Evolutionary conservation across 2,888 invertebrate genomes (phyloP).

Genomic region (Pegoplata infirma): DNA sequence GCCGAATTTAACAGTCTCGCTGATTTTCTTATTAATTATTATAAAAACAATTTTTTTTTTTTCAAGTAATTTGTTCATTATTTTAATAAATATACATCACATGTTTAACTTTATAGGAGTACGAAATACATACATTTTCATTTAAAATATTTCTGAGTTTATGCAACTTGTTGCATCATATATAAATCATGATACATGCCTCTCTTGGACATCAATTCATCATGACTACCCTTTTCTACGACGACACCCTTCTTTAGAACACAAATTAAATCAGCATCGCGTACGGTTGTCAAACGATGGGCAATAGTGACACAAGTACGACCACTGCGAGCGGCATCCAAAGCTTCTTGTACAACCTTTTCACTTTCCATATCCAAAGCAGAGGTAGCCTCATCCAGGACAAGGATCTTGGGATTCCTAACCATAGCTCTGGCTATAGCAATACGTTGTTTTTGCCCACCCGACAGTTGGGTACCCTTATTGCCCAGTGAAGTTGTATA

Average conservation of each 20-base stretch:
- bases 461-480: slow-evolving; percentile 87
- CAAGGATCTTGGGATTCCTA: slow-evolving; percentile 85
- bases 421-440: slow-evolving; percentile 89
- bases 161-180: slow-evolving; percentile 80
- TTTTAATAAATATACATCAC: too few relatives aligned
- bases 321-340: slow-evolving; percentile 88
- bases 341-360: slow-evolving; percentile 89
- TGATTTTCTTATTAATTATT: too few relatives aligned
- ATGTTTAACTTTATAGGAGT: too few relatives aligned
- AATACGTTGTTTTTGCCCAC: slow-evolving; percentile 93
- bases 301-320: slow-evolving; percentile 93
- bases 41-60: too few relatives aligned
- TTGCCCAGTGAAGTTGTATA: slow-evolving; percentile 88
- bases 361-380: slow-evolving; percentile 89
- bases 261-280: slow-evolving; percentile 90
- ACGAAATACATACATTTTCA: too few relatives aligned
- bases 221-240: slow-evolving; percentile 88
- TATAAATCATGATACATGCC: slow-evolving; percentile 85
- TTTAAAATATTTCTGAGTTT: too few relatives aligned
- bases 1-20: too few relatives aligned
- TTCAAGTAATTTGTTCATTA: too few relatives aligned
- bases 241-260: slow-evolving; percentile 88
- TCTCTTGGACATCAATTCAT: slow-evolving; percentile 83
- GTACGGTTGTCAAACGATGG: slow-evolving; percentile 90
- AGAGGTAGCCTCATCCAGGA: slow-evolving; percentile 89